Percentiles rank a stretch among this genome's conserved stretches.
phyloP scores from a whole-genome alignment of 1,140 invertebrate genomes.

The Hycleus cichorii region DNA sequence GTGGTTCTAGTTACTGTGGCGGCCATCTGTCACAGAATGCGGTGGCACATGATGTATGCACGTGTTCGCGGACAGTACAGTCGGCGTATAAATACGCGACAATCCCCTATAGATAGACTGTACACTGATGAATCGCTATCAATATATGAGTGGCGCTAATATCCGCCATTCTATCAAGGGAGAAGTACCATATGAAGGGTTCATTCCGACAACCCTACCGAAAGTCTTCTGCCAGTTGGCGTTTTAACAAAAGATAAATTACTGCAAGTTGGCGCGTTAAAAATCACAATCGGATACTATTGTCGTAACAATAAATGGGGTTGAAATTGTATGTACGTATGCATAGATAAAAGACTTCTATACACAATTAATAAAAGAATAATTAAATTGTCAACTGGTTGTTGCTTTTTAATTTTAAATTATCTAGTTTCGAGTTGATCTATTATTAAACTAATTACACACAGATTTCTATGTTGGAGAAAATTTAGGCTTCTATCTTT shows the following conservation, averaged over 20 bases:
- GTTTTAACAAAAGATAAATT: slow-evolving; percentile 22
- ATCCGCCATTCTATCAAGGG: slow-evolving; percentile 8
- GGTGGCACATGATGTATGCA: slow-evolving; percentile 22
- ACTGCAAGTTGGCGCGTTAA: neutral
- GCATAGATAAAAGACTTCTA: too few species aligned
- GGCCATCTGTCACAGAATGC: slow-evolving; percentile 22
- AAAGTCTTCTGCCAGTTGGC: slow-evolving; percentile 9
- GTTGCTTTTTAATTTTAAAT: too few species aligned
- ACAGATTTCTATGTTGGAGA: too few species aligned
- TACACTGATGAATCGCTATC: slow-evolving; percentile 15
- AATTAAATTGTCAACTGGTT: too few species aligned
- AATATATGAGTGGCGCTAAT: slow-evolving; percentile 14
- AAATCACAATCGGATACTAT: too few species aligned
- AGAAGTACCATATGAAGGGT: slow-evolving; percentile 7
- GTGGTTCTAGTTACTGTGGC: slow-evolving; percentile 13
- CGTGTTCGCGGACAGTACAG: slow-evolving; percentile 13
- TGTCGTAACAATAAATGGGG: too few species aligned
- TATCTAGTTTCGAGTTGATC: too few species aligned
- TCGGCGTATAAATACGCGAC: neutral
- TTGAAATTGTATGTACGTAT: too few species aligned
- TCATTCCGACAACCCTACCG: slow-evolving; percentile 1
- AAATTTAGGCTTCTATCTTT: too few species aligned
- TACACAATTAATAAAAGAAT: too few species aligned
- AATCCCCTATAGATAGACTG: neutral
- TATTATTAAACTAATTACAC: too few species aligned